Evolutionary conservation across 2,113 vertebrate species (phyloP).

Genomic region (Clarias magur): DNA sequence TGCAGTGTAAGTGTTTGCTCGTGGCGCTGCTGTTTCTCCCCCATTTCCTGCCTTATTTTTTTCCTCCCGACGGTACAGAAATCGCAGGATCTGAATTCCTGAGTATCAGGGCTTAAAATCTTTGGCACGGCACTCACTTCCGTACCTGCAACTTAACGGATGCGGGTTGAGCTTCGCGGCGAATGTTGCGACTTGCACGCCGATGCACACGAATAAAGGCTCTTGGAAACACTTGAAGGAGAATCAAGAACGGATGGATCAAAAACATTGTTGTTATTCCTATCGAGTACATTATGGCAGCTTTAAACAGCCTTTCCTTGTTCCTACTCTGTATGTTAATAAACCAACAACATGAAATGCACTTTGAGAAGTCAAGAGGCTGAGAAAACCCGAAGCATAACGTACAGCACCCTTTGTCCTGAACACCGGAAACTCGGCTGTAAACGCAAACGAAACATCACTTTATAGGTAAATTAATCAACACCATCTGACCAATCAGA

Average conservation of each 20-base stretch:
- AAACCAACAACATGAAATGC: not conserved
- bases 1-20: conserved; percentile 22
- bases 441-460: not conserved
- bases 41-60: conserved; percentile 29
- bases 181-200: too few species aligned
- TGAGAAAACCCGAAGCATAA: not conserved
- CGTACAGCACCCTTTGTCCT: not conserved
- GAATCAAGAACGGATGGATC: not conserved
- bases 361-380: not conserved
- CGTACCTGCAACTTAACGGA: not conserved
- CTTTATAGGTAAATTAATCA: not conserved
- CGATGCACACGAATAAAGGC: too few species aligned
- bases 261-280: not conserved
- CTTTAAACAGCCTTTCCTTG: not conserved
- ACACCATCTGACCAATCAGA: not conserved
- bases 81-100: conserved; percentile 31
- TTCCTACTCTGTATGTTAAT: not conserved
- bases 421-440: not conserved
- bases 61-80: not conserved
- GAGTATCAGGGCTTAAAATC: not conserved
- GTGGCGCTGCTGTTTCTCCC: not conserved
- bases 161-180: not conserved
- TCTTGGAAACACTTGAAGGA: not conserved
- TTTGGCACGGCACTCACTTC: not conserved
- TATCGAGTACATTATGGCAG: not conserved